Evolutionary conservation across 2,113 vertebrate species (phyloP), one percentile per base, ranked within the genome.

Genomic region (Columba livia): DNA sequence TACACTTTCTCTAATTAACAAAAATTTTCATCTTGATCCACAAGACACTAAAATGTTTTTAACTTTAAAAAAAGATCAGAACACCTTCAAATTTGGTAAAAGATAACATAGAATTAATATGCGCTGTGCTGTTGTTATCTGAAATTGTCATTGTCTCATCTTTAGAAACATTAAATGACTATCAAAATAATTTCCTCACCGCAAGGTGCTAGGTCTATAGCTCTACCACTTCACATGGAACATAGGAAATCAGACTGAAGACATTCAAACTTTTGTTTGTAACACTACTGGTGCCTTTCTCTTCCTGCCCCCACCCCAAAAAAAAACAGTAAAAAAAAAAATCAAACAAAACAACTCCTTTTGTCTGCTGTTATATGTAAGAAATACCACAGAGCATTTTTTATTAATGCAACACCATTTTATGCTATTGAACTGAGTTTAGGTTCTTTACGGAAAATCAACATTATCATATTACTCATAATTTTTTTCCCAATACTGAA

Each of bases 31-130:
- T 44, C 25, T 56, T 70, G 9, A 3, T 51, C 34, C 32, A 60
- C 4, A 65, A 51, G 38, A 51, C 19, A 34, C 11, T 53, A 36
- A 65, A 50, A 54, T 28, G 0, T 42, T 71, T 84, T 72, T 38
- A 56, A 28, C 6, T 60, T 38, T 79, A 42, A 82, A 74, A 38
- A 38, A 40, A 44, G 3, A 25, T 16, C 28, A 34, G 5, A 17
- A 44, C 34, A 26, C 0, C 32, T 89, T 51, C 13, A 79, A 48
- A 29, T 31, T 23, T 50, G 6, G 4, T 15, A 12, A 65, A 16
- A 9, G 53, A 44, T 5, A 17, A 2, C 3, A 0, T 11, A n/a
- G 24, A 72, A 61, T 23, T 32, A 42, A 2, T 12, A 6, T 6
- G 8, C 75, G 10, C 12, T 82, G 21, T 50, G 16, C 28, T 72